phyloP scores from a whole-genome alignment of 2,888 invertebrate species.

The Eurois occulta region DNA sequence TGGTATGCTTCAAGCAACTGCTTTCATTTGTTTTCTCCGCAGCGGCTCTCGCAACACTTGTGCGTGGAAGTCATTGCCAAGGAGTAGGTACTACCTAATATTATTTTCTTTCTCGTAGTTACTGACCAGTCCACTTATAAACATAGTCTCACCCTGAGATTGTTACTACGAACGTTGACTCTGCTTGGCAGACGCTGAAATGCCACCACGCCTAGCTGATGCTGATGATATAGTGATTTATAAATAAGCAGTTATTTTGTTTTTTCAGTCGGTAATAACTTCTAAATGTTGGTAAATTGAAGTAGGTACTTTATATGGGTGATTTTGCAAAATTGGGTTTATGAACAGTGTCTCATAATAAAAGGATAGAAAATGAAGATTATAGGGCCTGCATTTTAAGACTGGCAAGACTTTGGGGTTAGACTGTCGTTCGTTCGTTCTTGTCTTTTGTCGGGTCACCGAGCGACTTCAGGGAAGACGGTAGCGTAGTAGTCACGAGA shows the following conservation, averaged over 20 bases:
- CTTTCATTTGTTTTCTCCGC: background rate
- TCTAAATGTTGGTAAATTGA: background rate
- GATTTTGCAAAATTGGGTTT: background rate
- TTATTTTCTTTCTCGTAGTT: background rate
- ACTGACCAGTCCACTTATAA: slow-evolving; percentile 13
- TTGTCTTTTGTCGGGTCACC: background rate
- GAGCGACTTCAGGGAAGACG: background rate
- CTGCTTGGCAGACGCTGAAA: slow-evolving; percentile 42
- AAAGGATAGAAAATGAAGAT: background rate
- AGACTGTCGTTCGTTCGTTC: too few relatives aligned
- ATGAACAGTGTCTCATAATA: background rate
- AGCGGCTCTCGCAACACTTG: background rate
- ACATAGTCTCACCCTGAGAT: slow-evolving; percentile 43
- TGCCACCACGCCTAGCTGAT: slow-evolving; percentile 13
- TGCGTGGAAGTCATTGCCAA: background rate
- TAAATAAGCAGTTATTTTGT: slow-evolving; percentile 22
- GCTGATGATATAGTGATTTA: slow-evolving; percentile 5
- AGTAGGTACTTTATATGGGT: background rate
- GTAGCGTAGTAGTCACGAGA: background rate
- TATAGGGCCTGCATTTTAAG: background rate
- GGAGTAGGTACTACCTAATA: background rate
- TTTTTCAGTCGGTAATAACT: background rate
- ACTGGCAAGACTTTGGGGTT: background rate
- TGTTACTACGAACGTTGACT: slow-evolving; percentile 26
- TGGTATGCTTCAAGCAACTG: background rate